Base-by-base conservation (phyloP, 2,888 invertebrate species). In the Timema cristinae region DNA sequence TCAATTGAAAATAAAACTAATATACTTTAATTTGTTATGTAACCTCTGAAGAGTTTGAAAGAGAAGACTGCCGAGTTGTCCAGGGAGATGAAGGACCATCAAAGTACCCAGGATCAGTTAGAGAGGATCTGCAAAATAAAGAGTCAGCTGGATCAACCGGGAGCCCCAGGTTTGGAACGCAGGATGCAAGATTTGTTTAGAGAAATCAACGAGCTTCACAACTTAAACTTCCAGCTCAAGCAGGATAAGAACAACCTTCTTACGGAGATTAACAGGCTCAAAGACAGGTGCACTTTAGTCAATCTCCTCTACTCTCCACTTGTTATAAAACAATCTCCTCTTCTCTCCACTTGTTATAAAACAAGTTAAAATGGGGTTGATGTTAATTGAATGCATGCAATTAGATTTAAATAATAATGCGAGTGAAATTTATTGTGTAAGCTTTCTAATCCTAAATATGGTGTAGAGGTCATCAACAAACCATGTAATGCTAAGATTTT, bases 231-330 rank as follows among this genome's bases (percentile, higher is more conserved):
- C 48, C 71, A 67, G 16, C 54, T 70, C n/a, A 63, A 59, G n/a
- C 15, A 13, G 7, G 73, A 73, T 11, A 69, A 67, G 10, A 71
- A 69, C 15, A 48, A 63, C 15, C 15, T 73, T 11, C 48, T n/a
- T 7, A 47, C 51, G 15, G 67, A 72, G n/a, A 13, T 73, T 16
- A 52, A 69, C 32, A 67, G 52, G 49, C 47, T 72, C 15, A 50
- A 52, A 1, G 61, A 69, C 47, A 73, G 70, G 71, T 71, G 32
- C 32, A 32, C 1, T 32, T 32, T 32, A 32, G 32, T 32, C n/a
- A n/a, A n/a, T n/a, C n/a, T n/a, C n/a, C n/a, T 32, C 32, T 32
- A 4, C 32, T 32, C 2, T 32, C n/a, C n/a, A 32, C 32, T 32
- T 32, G 4, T 32, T 32, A 32, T 32, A 32, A 32, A 32, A 32